phyloP scores from a whole-genome alignment of 2,888 invertebrate genomes.

The Elegia similella region DNA sequence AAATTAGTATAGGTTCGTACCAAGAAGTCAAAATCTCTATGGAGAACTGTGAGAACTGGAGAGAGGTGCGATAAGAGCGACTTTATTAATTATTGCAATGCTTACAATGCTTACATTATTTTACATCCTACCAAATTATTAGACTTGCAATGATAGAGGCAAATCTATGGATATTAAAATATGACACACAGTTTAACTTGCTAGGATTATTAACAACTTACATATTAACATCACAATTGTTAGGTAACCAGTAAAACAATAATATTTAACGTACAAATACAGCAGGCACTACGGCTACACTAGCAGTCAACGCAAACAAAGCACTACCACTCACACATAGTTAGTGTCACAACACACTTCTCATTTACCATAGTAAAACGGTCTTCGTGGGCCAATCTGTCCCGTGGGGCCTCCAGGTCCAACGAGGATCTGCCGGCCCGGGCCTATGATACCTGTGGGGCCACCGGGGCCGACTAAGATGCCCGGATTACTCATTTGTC shows the following conservation, averaged over 20 bases:
- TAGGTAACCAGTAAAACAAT: constrained; percentile 31
- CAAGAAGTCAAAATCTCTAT: too few relatives aligned
- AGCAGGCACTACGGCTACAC: constrained; percentile 3
- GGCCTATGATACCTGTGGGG: constrained; percentile 56
- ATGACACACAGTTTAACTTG: neutral
- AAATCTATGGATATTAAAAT: too few relatives aligned
- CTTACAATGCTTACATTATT: too few relatives aligned
- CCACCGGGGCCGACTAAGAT: constrained; percentile 70
- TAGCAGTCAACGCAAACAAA: neutral
- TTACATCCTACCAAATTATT: too few relatives aligned
- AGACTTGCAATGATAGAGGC: too few relatives aligned
- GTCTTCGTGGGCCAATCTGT: constrained; percentile 51
- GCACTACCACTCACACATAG: constrained; percentile 14
- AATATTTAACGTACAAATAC: neutral
- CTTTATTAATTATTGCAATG: too few relatives aligned
- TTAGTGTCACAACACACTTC: constrained; percentile 39
- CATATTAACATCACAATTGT: constrained; percentile 2
- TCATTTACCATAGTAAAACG: constrained; percentile 62
- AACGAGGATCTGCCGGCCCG: constrained; percentile 59
- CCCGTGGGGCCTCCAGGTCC: constrained; percentile 76
- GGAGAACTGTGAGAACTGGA: too few relatives aligned
- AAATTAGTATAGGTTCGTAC: too few relatives aligned
- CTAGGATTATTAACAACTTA: neutral
- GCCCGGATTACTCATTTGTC: constrained; percentile 28
- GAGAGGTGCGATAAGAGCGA: too few relatives aligned